A percentile compares a stretch with the other conserved stretches of the same genome.
Evolutionary conservation across 2,797 vertebrate genomes (phyloP).

Genomic region (Amblyraja radiata): DNA sequence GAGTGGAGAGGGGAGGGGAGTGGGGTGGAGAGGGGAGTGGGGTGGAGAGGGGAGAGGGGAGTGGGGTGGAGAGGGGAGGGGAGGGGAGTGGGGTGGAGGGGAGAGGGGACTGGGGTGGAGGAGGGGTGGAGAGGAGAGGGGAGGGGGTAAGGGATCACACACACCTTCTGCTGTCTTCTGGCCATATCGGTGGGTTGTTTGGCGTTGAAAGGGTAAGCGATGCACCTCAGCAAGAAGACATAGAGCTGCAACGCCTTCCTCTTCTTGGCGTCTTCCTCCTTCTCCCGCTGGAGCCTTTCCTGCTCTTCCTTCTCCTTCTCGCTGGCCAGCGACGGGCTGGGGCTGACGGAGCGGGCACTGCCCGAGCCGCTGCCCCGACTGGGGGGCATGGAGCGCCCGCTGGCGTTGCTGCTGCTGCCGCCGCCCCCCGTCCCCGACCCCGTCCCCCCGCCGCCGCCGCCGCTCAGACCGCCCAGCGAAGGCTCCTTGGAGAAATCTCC

Average conservation of each 20-base stretch:
- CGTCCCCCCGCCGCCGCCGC: constrained; percentile 45
- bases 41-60: too few relatives aligned
- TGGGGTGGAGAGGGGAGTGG: too few relatives aligned
- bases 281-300: constrained; percentile 58
- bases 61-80: too few relatives aligned
- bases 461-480: constrained; percentile 43
- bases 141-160: not conserved
- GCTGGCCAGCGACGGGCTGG: constrained; percentile 60
- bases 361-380: constrained; percentile 43
- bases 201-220: constrained; percentile 89
- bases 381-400: constrained; percentile 41
- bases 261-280: constrained; percentile 65
- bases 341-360: constrained; percentile 50
- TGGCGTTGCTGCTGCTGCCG: constrained; percentile 44
- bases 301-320: constrained; percentile 64
- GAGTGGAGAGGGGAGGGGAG: too few relatives aligned
- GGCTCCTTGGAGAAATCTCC: constrained; percentile 57
- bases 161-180: constrained; percentile 91
- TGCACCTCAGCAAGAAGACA: constrained; percentile 81
- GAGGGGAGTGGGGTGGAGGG: too few relatives aligned
- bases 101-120: too few relatives aligned
- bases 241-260: constrained; percentile 80
- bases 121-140: too few relatives aligned
- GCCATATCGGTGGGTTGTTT: constrained; percentile 97
- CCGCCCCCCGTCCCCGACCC: constrained; percentile 44